Conservation (phyloP, 2,888 invertebrate species). For the Leuctra nigra region DNA sequence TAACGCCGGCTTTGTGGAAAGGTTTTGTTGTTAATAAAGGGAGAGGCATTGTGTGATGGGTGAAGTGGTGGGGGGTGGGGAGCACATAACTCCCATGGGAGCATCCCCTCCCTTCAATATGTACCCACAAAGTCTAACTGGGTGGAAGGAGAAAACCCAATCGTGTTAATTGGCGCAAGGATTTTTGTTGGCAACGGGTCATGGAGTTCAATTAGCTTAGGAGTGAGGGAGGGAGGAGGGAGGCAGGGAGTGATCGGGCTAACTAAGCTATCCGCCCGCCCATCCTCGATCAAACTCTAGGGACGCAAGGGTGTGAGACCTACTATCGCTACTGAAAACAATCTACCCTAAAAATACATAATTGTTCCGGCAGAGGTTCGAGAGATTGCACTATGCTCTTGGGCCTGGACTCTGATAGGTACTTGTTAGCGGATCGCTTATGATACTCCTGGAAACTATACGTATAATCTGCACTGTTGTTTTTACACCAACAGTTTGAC, state of each 20-base stretch:
- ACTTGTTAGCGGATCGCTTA: no score
- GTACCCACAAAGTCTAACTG: conserved; percentile 10
- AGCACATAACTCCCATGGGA: conserved; percentile 14
- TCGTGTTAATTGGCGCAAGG: conserved; percentile 31
- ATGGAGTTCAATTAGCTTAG: conserved; percentile 26
- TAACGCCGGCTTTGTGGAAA: conserved; percentile 20
- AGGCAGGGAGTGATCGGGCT: conserved; percentile 10
- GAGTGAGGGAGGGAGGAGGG: conserved; percentile 7
- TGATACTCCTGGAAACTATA: no score
- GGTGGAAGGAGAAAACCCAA: conserved; percentile 26
- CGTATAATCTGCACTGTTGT: no score
- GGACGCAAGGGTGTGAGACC: background rate
- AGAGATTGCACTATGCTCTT: no score
- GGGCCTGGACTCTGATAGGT: no score
- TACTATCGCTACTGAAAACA: background rate
- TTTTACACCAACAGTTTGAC: no score
- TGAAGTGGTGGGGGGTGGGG: background rate
- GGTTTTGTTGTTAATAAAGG: conserved; percentile 26
- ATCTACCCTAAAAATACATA: background rate
- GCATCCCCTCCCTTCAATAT: background rate
- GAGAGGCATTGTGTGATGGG: conserved; percentile 4
- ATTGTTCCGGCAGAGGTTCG: no score
- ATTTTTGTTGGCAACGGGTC: conserved; percentile 29
- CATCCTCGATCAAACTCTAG: conserved; percentile 12
- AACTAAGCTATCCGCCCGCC: conserved; percentile 20